Evolutionary conservation across 2,113 vertebrate species (phyloP).

Genomic region (Cervus canadensis): DNA sequence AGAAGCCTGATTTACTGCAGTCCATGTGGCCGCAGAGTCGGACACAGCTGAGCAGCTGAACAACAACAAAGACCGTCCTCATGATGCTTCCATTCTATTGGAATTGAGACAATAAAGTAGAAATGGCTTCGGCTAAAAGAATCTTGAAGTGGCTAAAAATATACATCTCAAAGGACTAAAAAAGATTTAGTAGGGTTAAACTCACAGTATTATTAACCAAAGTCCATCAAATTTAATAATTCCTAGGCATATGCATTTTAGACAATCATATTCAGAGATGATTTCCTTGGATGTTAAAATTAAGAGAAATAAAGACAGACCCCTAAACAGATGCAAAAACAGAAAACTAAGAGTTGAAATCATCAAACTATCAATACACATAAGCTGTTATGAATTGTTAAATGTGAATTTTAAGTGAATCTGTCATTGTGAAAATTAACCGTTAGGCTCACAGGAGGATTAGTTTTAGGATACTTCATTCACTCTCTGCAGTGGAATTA

Average conservation of each 20-base stretch:
- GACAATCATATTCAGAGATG: background rate
- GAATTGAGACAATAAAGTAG: background rate
- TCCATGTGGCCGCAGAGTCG: background rate
- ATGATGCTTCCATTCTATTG: background rate
- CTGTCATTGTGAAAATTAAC: background rate
- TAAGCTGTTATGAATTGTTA: background rate
- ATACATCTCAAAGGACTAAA: background rate
- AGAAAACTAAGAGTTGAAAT: background rate
- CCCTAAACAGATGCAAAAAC: background rate
- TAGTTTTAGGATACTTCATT: background rate
- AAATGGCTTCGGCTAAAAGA: background rate
- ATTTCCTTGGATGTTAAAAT: conserved; percentile 14
- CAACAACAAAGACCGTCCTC: background rate
- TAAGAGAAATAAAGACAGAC: background rate
- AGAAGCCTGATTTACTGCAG: background rate
- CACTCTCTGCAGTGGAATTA: background rate
- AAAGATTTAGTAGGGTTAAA: background rate
- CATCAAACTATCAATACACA: background rate
- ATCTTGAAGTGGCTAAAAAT: background rate
- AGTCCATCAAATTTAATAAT: background rate
- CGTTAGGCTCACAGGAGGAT: background rate
- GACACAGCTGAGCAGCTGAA: background rate
- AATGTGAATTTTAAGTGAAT: background rate
- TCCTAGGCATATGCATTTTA: background rate
- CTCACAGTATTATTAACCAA: background rate